phyloP scores from a whole-genome alignment of 2,113 vertebrate genomes.

The Peromyscus californicus region DNA sequence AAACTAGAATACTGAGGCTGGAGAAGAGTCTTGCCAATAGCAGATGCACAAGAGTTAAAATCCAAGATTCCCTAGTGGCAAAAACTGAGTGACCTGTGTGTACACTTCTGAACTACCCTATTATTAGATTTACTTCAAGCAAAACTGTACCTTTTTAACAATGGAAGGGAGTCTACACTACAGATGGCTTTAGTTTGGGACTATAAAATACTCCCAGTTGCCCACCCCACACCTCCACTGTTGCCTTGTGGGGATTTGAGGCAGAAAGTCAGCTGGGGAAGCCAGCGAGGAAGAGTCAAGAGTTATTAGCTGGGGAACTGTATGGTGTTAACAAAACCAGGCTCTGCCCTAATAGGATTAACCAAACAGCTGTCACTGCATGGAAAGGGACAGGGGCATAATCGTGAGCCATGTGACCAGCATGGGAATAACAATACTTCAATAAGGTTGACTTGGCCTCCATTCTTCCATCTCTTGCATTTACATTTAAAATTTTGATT shows the following conservation, averaged over 20 bases:
- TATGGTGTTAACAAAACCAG: not conserved
- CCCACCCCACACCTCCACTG: not conserved
- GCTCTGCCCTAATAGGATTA: not conserved
- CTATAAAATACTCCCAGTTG: not conserved
- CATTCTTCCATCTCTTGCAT: not conserved
- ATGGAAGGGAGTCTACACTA: not conserved
- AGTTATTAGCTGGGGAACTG: conserved; percentile 44
- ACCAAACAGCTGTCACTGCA: not conserved
- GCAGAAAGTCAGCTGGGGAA: not conserved
- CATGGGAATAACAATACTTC: not conserved
- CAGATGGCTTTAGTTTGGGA: not conserved
- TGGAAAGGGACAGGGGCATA: not conserved
- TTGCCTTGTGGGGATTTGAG: not conserved
- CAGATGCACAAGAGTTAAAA: not conserved
- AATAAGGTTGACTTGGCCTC: conserved; percentile 42
- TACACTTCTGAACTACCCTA: not conserved
- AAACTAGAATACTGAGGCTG: not conserved
- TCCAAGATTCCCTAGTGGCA: not conserved
- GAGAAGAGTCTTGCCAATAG: not conserved
- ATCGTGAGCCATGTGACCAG: not conserved
- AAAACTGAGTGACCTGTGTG: not conserved
- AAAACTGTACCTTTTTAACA: not conserved
- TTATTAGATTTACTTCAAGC: not conserved
- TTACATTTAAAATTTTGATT: conserved; percentile 28
- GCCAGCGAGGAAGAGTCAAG: not conserved